Evolutionary conservation across 2,113 vertebrate species (phyloP), one percentile per base, ranked within the genome.

Genomic region (Kryptolebias marmoratus): DNA sequence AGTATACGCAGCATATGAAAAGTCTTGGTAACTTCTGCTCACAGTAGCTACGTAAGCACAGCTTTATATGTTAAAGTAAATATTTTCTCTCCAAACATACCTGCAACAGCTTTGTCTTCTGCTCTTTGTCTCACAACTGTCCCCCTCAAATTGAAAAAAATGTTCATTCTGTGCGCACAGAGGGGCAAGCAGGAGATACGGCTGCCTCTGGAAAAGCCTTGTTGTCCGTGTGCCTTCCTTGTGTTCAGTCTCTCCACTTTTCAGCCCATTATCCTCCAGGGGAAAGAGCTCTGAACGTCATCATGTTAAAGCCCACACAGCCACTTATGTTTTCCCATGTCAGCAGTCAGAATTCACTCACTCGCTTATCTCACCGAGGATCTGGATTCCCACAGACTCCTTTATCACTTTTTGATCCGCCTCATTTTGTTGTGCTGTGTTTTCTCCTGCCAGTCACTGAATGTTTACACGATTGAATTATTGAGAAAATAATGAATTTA

Each of bases 281-380:
- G 86, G 78, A 76, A 71, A 65, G 77, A 80, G 85, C 86, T 75
- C 80, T 42, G 77, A 87, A 80, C 89, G 83, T 91, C 89, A 90
- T 90, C 89, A 32, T 72, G 82, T 84, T 64, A 79, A 85, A 88
- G 81, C 86, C 90, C 89, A 90, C 90, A 90, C 90, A 89, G 67
- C 71, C 78, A 80, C 84, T 87, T 76, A 60, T 75, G 80, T 78
- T 77, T 80, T 90, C 75, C 79, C 83, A 87, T 86, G 88, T 73
- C 83, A 74, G 68, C 78, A 72, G 81, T 71, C 78, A 68, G 22
- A 72, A 67, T 30, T 82, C 80, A 58, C 67, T 87, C 77, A 60
- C 50, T 73, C 47, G 16, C 71, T 61, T 60, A 45, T 88, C 63
- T 84, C 68, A 1, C 66, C 8, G 31, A 50, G 13, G 18, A 73